phyloP scores from a whole-genome alignment of 2,797 vertebrate species.

The Pseudomugil tenellus region DNA sequence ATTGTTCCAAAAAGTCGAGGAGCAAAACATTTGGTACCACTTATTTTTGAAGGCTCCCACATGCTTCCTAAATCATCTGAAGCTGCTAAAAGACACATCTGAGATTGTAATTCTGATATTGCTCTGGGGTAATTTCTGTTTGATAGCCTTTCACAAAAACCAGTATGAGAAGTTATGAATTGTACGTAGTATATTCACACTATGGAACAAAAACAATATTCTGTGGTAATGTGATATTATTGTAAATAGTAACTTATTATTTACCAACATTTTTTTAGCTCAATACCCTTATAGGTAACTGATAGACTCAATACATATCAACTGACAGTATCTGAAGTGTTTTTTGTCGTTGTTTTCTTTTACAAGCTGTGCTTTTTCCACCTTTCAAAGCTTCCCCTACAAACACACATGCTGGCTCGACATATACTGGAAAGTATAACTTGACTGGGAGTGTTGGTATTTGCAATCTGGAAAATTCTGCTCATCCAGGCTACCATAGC shows the following conservation, averaged over 20 bases:
- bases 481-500: slow-evolving; percentile 1
- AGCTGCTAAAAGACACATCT: slow-evolving; percentile 38
- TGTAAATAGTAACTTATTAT: slow-evolving; percentile 31
- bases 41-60: slow-evolving; percentile 73
- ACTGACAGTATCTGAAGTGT: not conserved
- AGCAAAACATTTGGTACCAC: slow-evolving; percentile 78
- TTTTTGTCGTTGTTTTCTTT: slow-evolving; percentile 23
- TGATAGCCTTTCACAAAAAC: slow-evolving; percentile 25
- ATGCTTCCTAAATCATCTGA: slow-evolving; percentile 52
- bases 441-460: slow-evolving; percentile 6
- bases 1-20: slow-evolving; percentile 68
- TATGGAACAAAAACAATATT: not conserved
- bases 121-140: slow-evolving; percentile 30
- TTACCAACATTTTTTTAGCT: slow-evolving; percentile 11
- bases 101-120: slow-evolving; percentile 52
- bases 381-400: not conserved
- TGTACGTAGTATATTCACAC: not conserved
- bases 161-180: slow-evolving; percentile 6
- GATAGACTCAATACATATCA: slow-evolving; percentile 14
- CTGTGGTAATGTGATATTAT: slow-evolving; percentile 1
- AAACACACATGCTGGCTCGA: slow-evolving; percentile 8
- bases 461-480: slow-evolving; percentile 4
- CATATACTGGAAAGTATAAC: slow-evolving; percentile 16
- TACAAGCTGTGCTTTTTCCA: slow-evolving; percentile 7
- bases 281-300: slow-evolving; percentile 26